phyloP scores from a whole-genome alignment of 2,797 vertebrate genomes.

The Adelosebastes latens region DNA sequence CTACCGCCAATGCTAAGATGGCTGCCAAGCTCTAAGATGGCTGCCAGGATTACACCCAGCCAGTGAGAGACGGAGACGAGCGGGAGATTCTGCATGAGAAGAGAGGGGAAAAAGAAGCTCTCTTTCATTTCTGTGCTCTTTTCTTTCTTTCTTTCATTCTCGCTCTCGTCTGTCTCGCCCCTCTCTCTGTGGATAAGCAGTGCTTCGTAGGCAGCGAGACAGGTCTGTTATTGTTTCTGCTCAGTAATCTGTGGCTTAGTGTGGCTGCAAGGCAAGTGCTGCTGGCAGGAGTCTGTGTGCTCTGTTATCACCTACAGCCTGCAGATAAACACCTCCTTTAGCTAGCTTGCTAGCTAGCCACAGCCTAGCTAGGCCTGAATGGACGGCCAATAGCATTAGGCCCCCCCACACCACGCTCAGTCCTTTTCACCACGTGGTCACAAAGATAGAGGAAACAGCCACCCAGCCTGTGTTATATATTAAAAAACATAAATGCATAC shows the following conservation, averaged over 20 bases:
- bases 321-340: conserved; percentile 81
- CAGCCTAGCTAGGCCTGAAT: conserved; percentile 37
- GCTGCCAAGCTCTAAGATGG: conserved; percentile 96
- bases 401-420: not conserved
- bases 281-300: conserved; percentile 78
- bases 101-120: conserved; percentile 61
- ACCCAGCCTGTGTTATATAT: not conserved
- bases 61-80: conserved; percentile 73
- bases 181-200: conserved; percentile 73
- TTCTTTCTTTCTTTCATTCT: conserved; percentile 57
- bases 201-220: conserved; percentile 80
- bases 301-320: conserved; percentile 82
- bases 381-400: conserved; percentile 9
- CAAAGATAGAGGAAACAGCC: not conserved
- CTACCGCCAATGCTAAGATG: conserved; percentile 93
- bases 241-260: conserved; percentile 83
- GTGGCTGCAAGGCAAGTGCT: conserved; percentile 81
- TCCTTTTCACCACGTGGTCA: conserved; percentile 4
- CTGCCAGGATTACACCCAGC: conserved; percentile 88
- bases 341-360: conserved; percentile 58
- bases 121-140: conserved; percentile 63
- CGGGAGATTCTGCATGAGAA: conserved; percentile 65
- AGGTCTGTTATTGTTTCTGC: conserved; percentile 85
- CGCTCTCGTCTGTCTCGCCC: conserved; percentile 60
- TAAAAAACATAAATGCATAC: not conserved